These are phyloP conservation scores for Melitaea cinxia DNA, from an alignment of 1,140 invertebrate genomes.

Conservation along the genomic window DNA sequence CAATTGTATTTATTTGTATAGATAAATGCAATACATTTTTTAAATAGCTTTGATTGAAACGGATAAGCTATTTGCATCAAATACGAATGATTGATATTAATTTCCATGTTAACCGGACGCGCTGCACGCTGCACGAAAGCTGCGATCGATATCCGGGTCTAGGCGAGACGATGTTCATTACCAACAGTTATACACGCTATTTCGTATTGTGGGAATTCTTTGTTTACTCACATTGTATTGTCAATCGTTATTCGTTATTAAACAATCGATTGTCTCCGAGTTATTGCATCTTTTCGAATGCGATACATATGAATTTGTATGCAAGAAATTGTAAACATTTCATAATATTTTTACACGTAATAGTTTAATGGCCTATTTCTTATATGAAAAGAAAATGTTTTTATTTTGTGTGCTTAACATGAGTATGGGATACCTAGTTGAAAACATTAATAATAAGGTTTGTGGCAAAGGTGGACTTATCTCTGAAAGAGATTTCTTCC, in stretches of 20 bases:
- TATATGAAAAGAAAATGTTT: no score
- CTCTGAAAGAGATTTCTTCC: no score
- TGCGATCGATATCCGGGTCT: constrained; percentile 4
- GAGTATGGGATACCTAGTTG: no score
- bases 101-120: not conserved
- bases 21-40: no score
- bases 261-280: constrained; percentile 8
- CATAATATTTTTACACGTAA: no score
- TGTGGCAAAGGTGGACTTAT: no score
- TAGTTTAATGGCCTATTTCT: no score
- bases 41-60: no score
- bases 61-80: not conserved
- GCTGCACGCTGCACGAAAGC: not conserved
- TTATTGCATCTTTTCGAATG: constrained; percentile 4
- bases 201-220: not conserved
- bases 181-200: not conserved
- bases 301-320: not conserved
- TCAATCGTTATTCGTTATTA: not conserved
- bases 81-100: not conserved
- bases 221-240: constrained; percentile 2
- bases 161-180: not conserved
- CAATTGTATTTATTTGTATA: no score
- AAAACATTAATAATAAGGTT: no score
- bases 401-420: no score
- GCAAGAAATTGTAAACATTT: not conserved